A percentile compares a stretch with the other conserved stretches of the same genome.
Conservation (phyloP, 2,113 vertebrate species). For the Melanotaenia duboulayi region DNA sequence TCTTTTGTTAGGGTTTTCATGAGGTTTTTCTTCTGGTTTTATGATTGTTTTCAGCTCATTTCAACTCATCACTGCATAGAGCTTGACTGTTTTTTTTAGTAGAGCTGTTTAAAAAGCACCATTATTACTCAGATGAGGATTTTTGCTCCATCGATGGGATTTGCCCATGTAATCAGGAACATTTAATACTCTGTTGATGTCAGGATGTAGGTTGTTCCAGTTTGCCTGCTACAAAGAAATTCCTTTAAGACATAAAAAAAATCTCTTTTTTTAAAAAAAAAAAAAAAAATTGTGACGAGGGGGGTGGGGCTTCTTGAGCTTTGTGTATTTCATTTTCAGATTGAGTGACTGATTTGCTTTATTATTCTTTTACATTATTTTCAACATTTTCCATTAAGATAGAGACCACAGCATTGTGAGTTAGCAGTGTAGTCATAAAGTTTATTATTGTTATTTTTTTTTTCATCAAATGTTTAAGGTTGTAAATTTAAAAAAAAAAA, state of each 20-base stretch:
- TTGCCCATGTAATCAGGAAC: conserved; percentile 64
- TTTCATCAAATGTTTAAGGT: conserved; percentile 56
- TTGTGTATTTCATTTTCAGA: conserved; percentile 53
- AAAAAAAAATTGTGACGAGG: conserved; percentile 19
- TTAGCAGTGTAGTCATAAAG: conserved; percentile 72
- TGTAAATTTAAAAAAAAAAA: conserved; percentile 64
- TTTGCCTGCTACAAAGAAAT: conserved; percentile 44
- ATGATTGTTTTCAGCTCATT: conserved; percentile 72
- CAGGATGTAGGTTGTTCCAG: conserved; percentile 63
- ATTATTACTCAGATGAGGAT: conserved; percentile 15
- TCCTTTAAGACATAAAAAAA: background rate
- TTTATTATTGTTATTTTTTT: conserved; percentile 53
- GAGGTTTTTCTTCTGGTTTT: conserved; percentile 39
- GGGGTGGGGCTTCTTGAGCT: conserved; percentile 55
- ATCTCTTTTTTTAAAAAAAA: background rate
- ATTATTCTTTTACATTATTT: conserved; percentile 63
- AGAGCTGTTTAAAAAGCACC: conserved; percentile 20
- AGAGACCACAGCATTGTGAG: conserved; percentile 83
- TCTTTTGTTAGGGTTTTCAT: conserved; percentile 32
- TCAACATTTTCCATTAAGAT: conserved; percentile 68
- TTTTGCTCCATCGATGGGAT: conserved; percentile 44
- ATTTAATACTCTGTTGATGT: conserved; percentile 73
- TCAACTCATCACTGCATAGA: conserved; percentile 37
- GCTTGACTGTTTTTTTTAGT: conserved; percentile 40
- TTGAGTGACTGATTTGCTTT: conserved; percentile 52